Base-by-base conservation (phyloP, 2,888 invertebrate genomes). In the Heliconius hortense region DNA sequence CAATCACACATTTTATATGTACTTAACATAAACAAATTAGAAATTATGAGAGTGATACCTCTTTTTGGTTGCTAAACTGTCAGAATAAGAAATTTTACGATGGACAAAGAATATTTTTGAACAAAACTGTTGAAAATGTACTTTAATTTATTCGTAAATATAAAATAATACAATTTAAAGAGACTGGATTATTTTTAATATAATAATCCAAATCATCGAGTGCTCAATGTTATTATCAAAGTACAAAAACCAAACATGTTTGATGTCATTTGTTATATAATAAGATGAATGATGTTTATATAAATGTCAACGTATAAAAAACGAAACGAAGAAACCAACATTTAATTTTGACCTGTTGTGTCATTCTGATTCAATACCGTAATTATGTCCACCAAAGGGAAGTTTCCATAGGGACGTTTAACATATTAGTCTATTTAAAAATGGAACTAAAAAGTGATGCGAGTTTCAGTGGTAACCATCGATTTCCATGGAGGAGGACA, bases 391-490 rank as follows among this genome's bases (percentile, higher is more conserved):
- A 10, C 39, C 4, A 31, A 24, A 18, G 18, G 43, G 26, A 43
- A 56, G 56, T 15, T 71, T 48, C 8, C 21, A 73, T 4, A 35
- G 4, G 7, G n/a, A 70, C 39, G 18, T 21, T 26, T 4, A 35
- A 67, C 62, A 26, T 24, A 31, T 69, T 31, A 31, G 21, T 31
- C 74, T 69, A 63, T 28, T 28, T 56, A 56, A 56, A 69, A 64
- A 75, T 69, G 43, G 63, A 77, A 77, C 77, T 77, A 77, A 77
- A 77, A 77, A 75, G 75, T 43, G 56, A 21, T 31, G 63, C 66
- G 60, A 60, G 39, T 72, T 79, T 90, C 88, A 92, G 84, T 90
- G 92, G 80, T 91, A 92, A 66, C 85, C 84, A 77, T 92, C 90
- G 8, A 89, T 84, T 53, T 89, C 91, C 87, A 89, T 86, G 3